phyloP scores from a whole-genome alignment of 2,113 vertebrate genomes.

The Seriola dumerili region DNA sequence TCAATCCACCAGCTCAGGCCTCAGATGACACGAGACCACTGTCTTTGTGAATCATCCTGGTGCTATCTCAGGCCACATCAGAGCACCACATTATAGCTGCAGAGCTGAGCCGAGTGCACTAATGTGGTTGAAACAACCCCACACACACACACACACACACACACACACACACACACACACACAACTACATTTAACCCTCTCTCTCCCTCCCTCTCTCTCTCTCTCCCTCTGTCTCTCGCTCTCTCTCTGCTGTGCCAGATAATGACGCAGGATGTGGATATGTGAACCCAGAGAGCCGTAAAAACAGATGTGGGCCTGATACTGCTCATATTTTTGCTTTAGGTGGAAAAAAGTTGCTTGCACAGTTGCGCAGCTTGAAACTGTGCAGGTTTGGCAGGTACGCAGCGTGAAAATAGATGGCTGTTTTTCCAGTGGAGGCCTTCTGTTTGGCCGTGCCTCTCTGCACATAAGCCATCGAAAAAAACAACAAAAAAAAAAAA shows the following conservation, averaged over 20 bases:
- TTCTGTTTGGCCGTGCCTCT: constrained; percentile 57
- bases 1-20: constrained; percentile 48
- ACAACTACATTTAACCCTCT: constrained; percentile 44
- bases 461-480: constrained; percentile 34
- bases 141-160: constrained; percentile 5
- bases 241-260: constrained; percentile 48
- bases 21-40: constrained; percentile 65
- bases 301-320: constrained; percentile 70
- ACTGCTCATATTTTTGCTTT: constrained; percentile 58
- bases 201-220: neutral
- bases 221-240: neutral
- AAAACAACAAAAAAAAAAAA: constrained; percentile 6
- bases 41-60: constrained; percentile 65
- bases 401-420: constrained; percentile 65
- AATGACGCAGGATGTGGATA: constrained; percentile 70
- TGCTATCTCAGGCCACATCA: constrained; percentile 64
- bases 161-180: neutral
- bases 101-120: constrained; percentile 30
- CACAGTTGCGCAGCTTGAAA: constrained; percentile 66
- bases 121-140: constrained; percentile 57
- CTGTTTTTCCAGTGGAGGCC: constrained; percentile 69
- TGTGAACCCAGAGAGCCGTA: constrained; percentile 61
- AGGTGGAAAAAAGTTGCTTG: constrained; percentile 54
- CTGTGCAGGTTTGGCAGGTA: constrained; percentile 82
- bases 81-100: constrained; percentile 31